These are phyloP conservation scores for Apis mellifera DNA, from an alignment of 1,140 invertebrate genomes.

Conservation along the genomic window DNA sequence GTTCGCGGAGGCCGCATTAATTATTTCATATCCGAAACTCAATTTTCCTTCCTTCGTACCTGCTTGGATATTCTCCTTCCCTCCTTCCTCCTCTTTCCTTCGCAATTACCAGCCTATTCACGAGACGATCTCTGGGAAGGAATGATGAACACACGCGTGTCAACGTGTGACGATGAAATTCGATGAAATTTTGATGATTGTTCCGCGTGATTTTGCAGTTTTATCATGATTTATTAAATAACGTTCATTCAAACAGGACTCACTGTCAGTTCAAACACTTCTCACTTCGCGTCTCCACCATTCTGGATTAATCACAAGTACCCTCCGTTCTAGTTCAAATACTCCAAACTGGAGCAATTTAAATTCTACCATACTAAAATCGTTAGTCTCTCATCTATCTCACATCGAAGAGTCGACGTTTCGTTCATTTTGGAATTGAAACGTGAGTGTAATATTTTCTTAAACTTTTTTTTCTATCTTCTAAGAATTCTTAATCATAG, in stretches of 20 bases:
- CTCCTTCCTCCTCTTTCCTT: neutral
- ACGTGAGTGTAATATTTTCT: no score
- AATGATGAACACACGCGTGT: neutral
- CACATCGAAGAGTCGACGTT: no score
- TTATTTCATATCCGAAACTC: constrained; percentile 59
- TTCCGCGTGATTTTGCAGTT: no score
- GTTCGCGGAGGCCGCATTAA: constrained; percentile 57
- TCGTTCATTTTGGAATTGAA: neutral
- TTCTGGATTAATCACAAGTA: neutral
- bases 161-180: neutral
- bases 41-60: constrained; percentile 42
- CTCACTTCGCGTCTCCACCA: neutral
- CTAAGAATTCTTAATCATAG: no score
- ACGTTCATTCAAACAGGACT: no score
- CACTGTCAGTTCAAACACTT: neutral
- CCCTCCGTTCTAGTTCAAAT: neutral
- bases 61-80: no score
- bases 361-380: neutral
- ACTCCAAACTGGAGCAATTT: neutral
- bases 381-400: neutral
- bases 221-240: no score
- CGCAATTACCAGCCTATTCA: constrained; percentile 47
- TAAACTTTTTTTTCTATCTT: no score
- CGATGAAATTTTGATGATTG: no score
- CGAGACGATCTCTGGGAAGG: neutral